phyloP scores from a whole-genome alignment of 2,888 invertebrate genomes.

The Miltochrista miniata region DNA sequence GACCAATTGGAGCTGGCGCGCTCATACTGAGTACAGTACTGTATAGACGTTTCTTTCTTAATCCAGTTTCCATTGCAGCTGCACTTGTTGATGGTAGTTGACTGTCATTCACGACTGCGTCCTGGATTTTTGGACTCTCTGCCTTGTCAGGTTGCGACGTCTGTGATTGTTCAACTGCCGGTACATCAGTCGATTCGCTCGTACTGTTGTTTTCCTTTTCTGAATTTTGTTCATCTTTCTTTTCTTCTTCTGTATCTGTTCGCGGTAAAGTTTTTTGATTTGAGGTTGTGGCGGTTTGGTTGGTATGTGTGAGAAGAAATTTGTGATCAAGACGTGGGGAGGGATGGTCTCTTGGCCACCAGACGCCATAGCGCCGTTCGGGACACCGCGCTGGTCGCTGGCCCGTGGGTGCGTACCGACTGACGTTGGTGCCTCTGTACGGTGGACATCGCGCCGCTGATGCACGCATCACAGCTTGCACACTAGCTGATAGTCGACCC shows the following conservation, averaged over 20 bases:
- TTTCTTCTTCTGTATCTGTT: constrained; percentile 38
- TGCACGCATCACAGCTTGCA: constrained; percentile 68
- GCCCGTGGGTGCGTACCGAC: constrained; percentile 70
- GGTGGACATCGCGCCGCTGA: constrained; percentile 64
- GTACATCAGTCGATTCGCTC: constrained; percentile 27
- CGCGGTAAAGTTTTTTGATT: constrained; percentile 29
- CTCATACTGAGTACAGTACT: constrained; percentile 81
- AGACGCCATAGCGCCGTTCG: constrained; percentile 62
- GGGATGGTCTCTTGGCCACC: constrained; percentile 69
- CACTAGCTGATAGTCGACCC: constrained; percentile 66
- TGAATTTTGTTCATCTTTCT: constrained; percentile 30
- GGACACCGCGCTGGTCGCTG: constrained; percentile 62
- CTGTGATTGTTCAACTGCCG: constrained; percentile 32
- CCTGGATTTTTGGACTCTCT: constrained; percentile 44
- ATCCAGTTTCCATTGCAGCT: constrained; percentile 55
- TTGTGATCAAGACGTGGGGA: constrained; percentile 56
- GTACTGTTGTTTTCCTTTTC: constrained; percentile 35
- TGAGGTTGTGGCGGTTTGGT: constrained; percentile 11
- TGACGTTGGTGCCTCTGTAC: constrained; percentile 72
- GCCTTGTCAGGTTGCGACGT: constrained; percentile 34
- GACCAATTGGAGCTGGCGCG: constrained; percentile 61
- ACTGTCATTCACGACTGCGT: constrained; percentile 51
- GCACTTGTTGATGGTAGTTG: constrained; percentile 66
- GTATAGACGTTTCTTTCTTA: constrained; percentile 76
- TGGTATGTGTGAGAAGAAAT: constrained; percentile 49